Percentiles rank a stretch among this genome's conserved stretches.
phyloP scores from a whole-genome alignment of 2,113 vertebrate genomes.

The Lophius piscatorius region DNA sequence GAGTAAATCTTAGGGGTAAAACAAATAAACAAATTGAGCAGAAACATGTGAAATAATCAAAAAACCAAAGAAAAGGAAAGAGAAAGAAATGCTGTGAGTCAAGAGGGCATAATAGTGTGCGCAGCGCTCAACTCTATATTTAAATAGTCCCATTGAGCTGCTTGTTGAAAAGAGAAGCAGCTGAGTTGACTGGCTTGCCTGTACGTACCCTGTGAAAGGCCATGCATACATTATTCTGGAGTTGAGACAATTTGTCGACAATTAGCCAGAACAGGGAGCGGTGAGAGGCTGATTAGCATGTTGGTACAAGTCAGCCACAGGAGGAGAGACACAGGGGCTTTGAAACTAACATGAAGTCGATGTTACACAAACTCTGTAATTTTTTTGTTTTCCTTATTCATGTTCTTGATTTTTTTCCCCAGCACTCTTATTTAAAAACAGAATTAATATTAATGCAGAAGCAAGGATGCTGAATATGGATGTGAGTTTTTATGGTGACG shows the following conservation, averaged over 20 bases:
- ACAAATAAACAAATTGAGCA: constrained; percentile 31
- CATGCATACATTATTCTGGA: constrained; percentile 85
- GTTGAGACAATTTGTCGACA: constrained; percentile 79
- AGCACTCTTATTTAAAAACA: constrained; percentile 49
- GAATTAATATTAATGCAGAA: constrained; percentile 73
- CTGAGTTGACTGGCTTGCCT: constrained; percentile 51
- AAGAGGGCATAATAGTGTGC: constrained; percentile 59
- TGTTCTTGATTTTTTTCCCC: constrained; percentile 31
- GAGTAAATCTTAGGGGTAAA: constrained; percentile 19
- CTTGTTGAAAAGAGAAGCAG: constrained; percentile 62
- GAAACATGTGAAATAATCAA: constrained; percentile 33
- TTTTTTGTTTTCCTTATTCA: constrained; percentile 52
- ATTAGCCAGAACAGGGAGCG: constrained; percentile 71
- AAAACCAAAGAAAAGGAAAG: constrained; percentile 16
- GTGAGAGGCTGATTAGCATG: constrained; percentile 75
- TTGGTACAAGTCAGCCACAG: constrained; percentile 66
- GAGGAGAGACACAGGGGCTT: constrained; percentile 70
- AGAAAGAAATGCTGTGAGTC: constrained; percentile 29
- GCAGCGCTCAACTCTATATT: constrained; percentile 57
- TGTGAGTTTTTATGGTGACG: constrained; percentile 65
- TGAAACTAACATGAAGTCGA: constrained; percentile 72
- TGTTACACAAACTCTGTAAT: constrained; percentile 54
- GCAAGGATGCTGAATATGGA: constrained; percentile 74
- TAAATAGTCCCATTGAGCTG: constrained; percentile 64
- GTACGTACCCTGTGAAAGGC: constrained; percentile 51